These are phyloP conservation scores for Centropus unirufus DNA, from an alignment of 2,113 vertebrate genomes.

Conservation along the genomic window DNA sequence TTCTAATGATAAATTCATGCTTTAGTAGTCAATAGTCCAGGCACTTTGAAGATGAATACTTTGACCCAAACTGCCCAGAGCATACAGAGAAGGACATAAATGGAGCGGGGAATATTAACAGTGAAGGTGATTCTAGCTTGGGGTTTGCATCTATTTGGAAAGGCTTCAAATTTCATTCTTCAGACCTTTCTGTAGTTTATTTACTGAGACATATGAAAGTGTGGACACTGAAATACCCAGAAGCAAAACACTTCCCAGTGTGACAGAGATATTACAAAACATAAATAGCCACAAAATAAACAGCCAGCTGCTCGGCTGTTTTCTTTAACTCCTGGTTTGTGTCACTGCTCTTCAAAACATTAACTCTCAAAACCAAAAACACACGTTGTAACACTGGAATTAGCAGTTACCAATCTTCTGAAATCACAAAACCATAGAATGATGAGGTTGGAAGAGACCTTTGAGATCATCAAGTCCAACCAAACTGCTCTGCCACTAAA, in stretches of 20 bases:
- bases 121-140: not conserved
- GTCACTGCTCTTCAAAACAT: not conserved
- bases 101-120: not conserved
- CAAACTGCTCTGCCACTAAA: too few species aligned
- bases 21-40: not conserved
- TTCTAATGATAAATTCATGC: not conserved
- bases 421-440: not conserved
- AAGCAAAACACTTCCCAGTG: not conserved
- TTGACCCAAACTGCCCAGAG: not conserved
- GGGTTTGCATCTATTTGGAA: not conserved
- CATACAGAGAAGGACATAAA: not conserved
- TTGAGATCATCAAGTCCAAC: too few species aligned
- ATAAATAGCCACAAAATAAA: not conserved
- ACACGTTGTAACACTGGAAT: not conserved
- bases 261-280: not conserved
- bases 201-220: not conserved
- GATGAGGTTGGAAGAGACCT: too few species aligned
- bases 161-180: not conserved
- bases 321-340: not conserved
- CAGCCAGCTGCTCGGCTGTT: rapidly evolving
- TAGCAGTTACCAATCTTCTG: not conserved
- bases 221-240: not conserved
- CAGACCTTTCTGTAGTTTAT: not conserved
- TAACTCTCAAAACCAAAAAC: not conserved
- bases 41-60: not conserved